Evolutionary conservation across 2,888 invertebrate species (phyloP).

Genomic region (Acanthoscelides obtectus): DNA sequence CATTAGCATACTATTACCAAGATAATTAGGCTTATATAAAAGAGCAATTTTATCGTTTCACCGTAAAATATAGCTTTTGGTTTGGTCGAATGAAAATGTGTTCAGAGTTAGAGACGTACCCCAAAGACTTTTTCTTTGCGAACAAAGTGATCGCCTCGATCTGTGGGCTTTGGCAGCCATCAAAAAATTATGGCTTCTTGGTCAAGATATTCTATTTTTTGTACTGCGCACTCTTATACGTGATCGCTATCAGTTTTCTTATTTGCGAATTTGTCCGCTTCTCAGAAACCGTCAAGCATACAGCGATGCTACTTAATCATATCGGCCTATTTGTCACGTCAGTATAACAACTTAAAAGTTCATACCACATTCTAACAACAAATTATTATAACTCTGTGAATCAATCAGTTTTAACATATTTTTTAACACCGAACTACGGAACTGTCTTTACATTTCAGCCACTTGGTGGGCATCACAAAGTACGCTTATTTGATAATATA

Average conservation of each 20-base stretch:
- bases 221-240: not conserved
- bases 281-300: not conserved
- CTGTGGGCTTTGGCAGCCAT: not conserved
- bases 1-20: no score
- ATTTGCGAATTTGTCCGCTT: not conserved
- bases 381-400: no score
- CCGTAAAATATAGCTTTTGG: no score
- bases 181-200: not conserved
- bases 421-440: no score
- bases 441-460: not conserved
- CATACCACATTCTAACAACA: not conserved
- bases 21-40: no score
- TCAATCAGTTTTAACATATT: no score
- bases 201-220: not conserved
- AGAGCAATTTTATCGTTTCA: no score
- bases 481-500: not conserved
- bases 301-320: slow-evolving; percentile 2
- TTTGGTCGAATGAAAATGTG: no score
- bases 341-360: not conserved
- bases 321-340: not conserved
- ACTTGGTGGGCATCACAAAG: not conserved
- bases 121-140: not conserved
- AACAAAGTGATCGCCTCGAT: slow-evolving; percentile 2
- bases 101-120: not conserved
- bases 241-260: not conserved